Evolutionary conservation across 2,888 invertebrate species (phyloP).

Genomic region (Drosophila robusta): DNA sequence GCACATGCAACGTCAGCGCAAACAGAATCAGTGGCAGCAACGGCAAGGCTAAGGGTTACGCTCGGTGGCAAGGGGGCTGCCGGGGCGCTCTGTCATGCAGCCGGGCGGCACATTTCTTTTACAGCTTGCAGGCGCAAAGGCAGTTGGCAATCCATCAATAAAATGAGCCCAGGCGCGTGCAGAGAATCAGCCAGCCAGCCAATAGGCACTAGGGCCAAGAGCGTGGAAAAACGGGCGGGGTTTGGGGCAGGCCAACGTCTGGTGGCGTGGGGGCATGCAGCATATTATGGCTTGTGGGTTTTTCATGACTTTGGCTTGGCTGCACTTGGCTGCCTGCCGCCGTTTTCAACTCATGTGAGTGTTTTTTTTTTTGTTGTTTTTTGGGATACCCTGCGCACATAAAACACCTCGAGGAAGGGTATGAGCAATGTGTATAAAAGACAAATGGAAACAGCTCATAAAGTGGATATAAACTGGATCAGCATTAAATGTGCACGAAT

Average conservation of each 20-base stretch:
- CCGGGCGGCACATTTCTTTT: conserved; percentile 53
- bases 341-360: conserved; percentile 24
- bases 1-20: conserved; percentile 66
- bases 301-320: conserved; percentile 70
- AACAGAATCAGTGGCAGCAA: conserved; percentile 19
- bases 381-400: conserved; percentile 26
- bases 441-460: no score
- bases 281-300: conserved; percentile 51
- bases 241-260: neutral
- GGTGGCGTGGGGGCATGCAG: conserved; percentile 4
- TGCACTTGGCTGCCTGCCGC: conserved; percentile 67
- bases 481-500: no score
- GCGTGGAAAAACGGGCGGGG: neutral
- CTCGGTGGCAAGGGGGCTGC: neutral
- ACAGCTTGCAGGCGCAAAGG: conserved; percentile 31
- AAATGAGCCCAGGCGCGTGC: conserved; percentile 64
- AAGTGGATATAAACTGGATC: no score
- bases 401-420: neutral
- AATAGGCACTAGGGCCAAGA: conserved; percentile 22
- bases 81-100: conserved; percentile 36
- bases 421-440: no score
- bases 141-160: conserved; percentile 72
- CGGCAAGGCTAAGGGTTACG: conserved; percentile 28
- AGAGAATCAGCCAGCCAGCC: conserved; percentile 56
- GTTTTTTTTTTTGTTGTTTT: neutral